phyloP scores from a whole-genome alignment of 1,140 invertebrate genomes.

The Dendrolimus punctatus region DNA sequence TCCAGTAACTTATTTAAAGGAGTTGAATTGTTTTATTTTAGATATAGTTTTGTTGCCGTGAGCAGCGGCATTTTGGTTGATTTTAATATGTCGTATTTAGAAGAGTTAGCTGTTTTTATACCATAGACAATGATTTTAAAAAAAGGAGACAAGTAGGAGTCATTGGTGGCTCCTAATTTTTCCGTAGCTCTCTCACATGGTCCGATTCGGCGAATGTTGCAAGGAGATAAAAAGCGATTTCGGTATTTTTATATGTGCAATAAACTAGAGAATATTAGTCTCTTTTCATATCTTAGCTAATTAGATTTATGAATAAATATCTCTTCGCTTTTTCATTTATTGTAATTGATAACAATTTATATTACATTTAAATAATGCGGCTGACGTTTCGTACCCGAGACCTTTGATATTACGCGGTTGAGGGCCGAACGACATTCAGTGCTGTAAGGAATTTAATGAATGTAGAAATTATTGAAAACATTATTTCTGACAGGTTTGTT shows the following conservation, averaged over 20 bases:
- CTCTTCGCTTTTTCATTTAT: constrained; percentile 45
- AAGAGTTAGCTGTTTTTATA: constrained; percentile 21
- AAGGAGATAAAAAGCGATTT: constrained; percentile 31
- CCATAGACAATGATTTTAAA: constrained; percentile 25
- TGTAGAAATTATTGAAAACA: too few species aligned
- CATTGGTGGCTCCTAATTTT: constrained; percentile 15
- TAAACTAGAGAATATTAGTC: constrained; percentile 51
- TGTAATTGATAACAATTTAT: constrained; percentile 31
- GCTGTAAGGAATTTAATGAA: too few species aligned
- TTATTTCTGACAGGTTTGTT: too few species aligned
- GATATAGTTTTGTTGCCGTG: constrained; percentile 26
- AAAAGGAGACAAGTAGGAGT: constrained; percentile 10
- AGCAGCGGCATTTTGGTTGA: constrained; percentile 32
- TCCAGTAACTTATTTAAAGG: constrained; percentile 20
- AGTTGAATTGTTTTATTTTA: constrained; percentile 26
- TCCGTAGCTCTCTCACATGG: constrained; percentile 25
- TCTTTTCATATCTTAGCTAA: constrained; percentile 62
- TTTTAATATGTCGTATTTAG: constrained; percentile 5
- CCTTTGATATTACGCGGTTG: constrained; percentile 10
- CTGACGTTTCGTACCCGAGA: constrained; percentile 16
- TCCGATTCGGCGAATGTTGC: constrained; percentile 24
- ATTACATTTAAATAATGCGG: constrained; percentile 16
- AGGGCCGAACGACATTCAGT: background rate
- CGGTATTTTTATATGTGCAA: constrained; percentile 66
- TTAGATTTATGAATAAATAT: constrained; percentile 45